Base-by-base conservation (phyloP, 2,113 vertebrate species). In the Dendrocopos noguchii region DNA sequence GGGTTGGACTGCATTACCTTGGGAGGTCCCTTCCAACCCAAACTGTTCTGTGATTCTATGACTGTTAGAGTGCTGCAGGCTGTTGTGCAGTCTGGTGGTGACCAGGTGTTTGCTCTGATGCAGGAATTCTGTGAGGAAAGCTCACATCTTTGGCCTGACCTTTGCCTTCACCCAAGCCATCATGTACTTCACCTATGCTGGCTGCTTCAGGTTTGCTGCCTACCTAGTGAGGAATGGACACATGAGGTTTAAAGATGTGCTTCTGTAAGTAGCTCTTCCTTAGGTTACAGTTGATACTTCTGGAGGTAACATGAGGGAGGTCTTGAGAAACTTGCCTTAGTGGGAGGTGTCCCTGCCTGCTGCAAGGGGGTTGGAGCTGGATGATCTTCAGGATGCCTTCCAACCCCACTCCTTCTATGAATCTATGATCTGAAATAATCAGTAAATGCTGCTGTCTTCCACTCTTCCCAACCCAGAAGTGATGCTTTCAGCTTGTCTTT, bases 131-230 rank as follows among this genome's bases (percentile, higher is more conserved):
- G 79, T 98, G 92, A 98, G 95, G 91, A 98, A 98, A 84, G 98
- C 98, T 78, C 98, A 98, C 33, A 84, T 98, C 34, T 98, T 98
- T 9, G 98, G 98, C 22, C 20, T 99, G 34, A 98, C 98, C 34
- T 99, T 98, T 88, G 98, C 98, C 64, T 97, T 99, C 93, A 98
- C 98, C 46, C 98, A 98, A 96, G 98, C 98, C 39, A 98, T 98
- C 96, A 97, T 98, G 95, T 99, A 98, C 94, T 99, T 99, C 47
- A 97, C 98, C 46, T 98, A 99, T 6, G 97, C 98, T 1, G 98
- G 86, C 24, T 98, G 98, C 85, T 99, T 99, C 95, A 98, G 98
- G 47, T 98, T 99, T 90, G 98, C 98, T 50, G 98, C 98, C 46
- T 99, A 97, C 96, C 98, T 99, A n/a, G 97, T 99, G 29, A 94